These are phyloP conservation scores for Zhengitettix transpicula DNA, from an alignment of 2,888 invertebrate genomes.

Conservation along the genomic window DNA sequence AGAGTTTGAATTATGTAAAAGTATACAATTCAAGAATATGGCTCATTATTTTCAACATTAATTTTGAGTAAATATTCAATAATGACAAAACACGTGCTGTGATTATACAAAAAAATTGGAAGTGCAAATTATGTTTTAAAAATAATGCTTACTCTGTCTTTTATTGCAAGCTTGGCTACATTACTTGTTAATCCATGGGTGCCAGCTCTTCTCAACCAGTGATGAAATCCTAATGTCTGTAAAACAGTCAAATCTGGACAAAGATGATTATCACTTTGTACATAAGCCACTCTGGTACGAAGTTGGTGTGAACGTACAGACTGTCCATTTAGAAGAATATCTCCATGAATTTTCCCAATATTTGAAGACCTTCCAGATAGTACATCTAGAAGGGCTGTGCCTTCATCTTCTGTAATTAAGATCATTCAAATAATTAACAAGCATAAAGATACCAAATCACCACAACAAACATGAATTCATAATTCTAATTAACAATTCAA, in stretches of 20 bases:
- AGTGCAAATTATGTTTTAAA: not conserved
- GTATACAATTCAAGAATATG: no score
- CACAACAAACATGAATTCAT: not conserved
- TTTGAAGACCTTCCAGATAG: constrained; percentile 55
- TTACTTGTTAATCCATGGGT: not conserved
- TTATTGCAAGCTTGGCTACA: constrained; percentile 4
- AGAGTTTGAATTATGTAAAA: no score
- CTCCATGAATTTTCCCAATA: constrained; percentile 40
- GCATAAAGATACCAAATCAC: not conserved
- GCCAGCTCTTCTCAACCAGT: constrained; percentile 39
- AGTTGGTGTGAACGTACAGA: constrained; percentile 54
- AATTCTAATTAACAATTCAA: not conserved
- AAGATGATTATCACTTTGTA: constrained; percentile 57
- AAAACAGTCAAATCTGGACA: constrained; percentile 78
- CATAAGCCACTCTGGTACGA: constrained; percentile 54
- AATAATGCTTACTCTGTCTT: constrained; percentile 29
- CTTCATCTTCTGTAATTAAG: constrained; percentile 46
- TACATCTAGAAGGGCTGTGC: constrained; percentile 69
- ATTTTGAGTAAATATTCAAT: no score
- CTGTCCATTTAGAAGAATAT: constrained; percentile 76
- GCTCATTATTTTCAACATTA: no score
- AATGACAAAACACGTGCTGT: no score
- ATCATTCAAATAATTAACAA: not conserved
- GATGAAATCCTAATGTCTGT: constrained; percentile 73
- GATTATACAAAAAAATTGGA: no score